A percentile compares a stretch with the other conserved stretches of the same genome.
phyloP scores from a whole-genome alignment of 2,113 vertebrate species.

The Perccottus glenii region DNA sequence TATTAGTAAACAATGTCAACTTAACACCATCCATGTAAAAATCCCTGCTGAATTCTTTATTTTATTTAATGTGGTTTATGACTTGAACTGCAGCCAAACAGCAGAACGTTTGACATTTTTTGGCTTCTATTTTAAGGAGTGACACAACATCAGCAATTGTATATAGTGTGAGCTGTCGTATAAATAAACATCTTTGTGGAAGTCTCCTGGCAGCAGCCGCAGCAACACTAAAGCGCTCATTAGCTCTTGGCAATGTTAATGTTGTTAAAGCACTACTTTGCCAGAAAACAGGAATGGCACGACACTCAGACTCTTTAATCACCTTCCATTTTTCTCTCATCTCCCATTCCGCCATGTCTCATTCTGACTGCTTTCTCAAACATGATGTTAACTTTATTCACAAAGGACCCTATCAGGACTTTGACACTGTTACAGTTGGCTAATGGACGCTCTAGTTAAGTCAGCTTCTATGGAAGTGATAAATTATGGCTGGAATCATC shows the following conservation, averaged over 20 bases:
- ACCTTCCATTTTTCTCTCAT: conserved; percentile 29
- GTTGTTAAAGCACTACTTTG: conserved; percentile 35
- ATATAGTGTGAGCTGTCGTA: not conserved
- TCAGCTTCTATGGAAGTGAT: conserved; percentile 20
- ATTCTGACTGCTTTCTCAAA: conserved; percentile 21
- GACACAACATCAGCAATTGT: not conserved
- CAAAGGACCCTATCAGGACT: conserved; percentile 36
- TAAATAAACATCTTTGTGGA: conserved; percentile 7
- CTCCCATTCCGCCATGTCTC: conserved; percentile 13
- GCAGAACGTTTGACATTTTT: not conserved
- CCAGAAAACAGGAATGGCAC: conserved; percentile 60
- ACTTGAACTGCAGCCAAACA: no score
- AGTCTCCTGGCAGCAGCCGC: conserved; percentile 31
- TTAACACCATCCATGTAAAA: no score
- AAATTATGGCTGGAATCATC: conserved; percentile 16
- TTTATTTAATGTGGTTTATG: no score
- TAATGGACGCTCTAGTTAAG: conserved; percentile 19
- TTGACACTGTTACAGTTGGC: conserved; percentile 40
- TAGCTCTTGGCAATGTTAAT: conserved; percentile 68
- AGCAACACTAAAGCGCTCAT: conserved; percentile 65
- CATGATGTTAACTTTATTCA: conserved; percentile 49
- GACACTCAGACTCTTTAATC: conserved; percentile 40
- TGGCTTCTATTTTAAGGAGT: not conserved
- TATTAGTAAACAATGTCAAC: no score
- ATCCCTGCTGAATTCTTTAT: no score